A percentile compares a stretch with the other conserved stretches of the same genome.
Conservation (phyloP, 2,113 vertebrate species). For the Hymenochirus boettgeri region DNA sequence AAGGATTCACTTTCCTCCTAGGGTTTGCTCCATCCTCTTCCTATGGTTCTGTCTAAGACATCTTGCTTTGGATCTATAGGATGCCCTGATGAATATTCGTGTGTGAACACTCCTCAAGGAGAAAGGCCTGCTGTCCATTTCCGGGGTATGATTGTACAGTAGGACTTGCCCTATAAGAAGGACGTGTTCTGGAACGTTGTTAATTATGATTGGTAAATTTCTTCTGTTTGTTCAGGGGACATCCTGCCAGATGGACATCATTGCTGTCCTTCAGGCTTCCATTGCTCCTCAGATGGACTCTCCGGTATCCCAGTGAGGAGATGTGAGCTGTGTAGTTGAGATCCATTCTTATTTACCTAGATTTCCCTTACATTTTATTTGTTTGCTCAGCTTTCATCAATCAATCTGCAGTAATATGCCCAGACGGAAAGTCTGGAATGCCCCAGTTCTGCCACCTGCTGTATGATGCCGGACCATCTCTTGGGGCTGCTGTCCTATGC, state of each 20-base stretch:
- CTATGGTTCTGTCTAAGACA: conserved; percentile 10
- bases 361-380: too few relatives aligned
- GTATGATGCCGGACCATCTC: neutral
- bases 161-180: too few relatives aligned
- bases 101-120: conserved; percentile 10
- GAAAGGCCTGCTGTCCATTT: conserved; percentile 22
- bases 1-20: too few relatives aligned
- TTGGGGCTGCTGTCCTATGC: conserved; percentile 23
- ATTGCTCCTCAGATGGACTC: conserved; percentile 23
- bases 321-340: neutral
- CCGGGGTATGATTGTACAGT: conserved; percentile 6
- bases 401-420: neutral
- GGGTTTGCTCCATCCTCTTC: conserved; percentile 9
- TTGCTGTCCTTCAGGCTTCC: conserved; percentile 24
- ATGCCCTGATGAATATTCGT: conserved; percentile 30
- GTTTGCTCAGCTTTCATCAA: conserved; percentile 10
- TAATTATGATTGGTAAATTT: neutral
- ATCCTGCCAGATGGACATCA: conserved; percentile 30
- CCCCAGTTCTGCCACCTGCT: conserved; percentile 14
- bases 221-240: neutral
- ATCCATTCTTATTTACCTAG: neutral
- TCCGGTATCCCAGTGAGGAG: conserved; percentile 16
- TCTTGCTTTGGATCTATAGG: conserved; percentile 1
- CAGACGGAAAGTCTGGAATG: conserved; percentile 17
- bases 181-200: too few relatives aligned